Percentiles rank a stretch among this genome's conserved stretches.
Conservation (phyloP, 2,113 vertebrate genomes). For the Sinocyclocheilus maitianheensis region DNA sequence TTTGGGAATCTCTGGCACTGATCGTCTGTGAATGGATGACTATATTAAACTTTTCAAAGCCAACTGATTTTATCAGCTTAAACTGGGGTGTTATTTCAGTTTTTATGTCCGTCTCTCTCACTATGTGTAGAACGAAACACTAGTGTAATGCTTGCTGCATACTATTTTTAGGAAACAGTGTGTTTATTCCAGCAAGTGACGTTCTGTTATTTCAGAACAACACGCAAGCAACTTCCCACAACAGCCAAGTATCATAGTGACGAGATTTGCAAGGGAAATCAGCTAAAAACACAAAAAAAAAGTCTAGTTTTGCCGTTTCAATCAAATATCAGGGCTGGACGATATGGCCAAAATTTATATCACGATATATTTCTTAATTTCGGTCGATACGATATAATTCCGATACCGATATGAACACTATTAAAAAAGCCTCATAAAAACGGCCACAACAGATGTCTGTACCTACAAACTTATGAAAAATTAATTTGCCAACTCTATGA, state of each 20-base stretch:
- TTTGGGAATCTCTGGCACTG: constrained; percentile 69
- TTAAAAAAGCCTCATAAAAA: no score
- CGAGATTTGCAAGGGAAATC: background rate
- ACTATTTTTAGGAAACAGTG: background rate
- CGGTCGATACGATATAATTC: no score
- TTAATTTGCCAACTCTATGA: no score
- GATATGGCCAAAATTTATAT: no score
- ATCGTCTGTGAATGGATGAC: constrained; percentile 79
- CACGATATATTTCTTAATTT: no score
- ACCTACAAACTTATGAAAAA: no score
- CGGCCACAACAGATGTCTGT: no score
- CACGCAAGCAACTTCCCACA: background rate
- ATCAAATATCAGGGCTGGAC: background rate
- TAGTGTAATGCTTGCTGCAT: background rate
- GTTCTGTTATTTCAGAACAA: background rate
- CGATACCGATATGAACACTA: no score
- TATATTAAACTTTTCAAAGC: constrained; percentile 64
- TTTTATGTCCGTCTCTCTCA: background rate
- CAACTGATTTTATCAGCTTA: background rate
- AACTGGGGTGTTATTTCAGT: background rate
- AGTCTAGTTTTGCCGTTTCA: background rate
- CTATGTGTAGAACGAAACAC: background rate
- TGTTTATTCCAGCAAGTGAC: background rate
- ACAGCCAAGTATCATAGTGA: background rate
- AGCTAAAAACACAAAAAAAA: background rate